phyloP scores from a whole-genome alignment of 1,140 invertebrate species.

The Drosophila guanche region DNA sequence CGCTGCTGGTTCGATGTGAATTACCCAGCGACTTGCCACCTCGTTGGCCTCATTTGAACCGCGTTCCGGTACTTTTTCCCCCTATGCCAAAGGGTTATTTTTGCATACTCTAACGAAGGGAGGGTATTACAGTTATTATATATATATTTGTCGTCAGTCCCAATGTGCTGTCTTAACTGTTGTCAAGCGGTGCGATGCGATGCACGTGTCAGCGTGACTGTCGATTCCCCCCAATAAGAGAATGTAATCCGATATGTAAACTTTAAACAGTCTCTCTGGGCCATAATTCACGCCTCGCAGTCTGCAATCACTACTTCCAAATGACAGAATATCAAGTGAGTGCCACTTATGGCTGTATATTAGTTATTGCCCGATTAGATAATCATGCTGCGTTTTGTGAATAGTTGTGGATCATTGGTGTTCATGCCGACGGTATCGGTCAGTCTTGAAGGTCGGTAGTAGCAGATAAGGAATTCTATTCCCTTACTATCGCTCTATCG shows the following conservation, averaged over 20 bases:
- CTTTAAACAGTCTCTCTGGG: slow-evolving; percentile 24
- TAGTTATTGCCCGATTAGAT: slow-evolving; percentile 3
- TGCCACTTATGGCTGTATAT: slow-evolving; percentile 27
- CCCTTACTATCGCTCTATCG: slow-evolving; percentile 9
- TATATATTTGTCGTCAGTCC: background rate
- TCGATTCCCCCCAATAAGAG: background rate
- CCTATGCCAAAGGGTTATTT: slow-evolving; percentile 35
- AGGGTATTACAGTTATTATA: too few relatives aligned
- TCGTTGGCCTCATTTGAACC: slow-evolving; percentile 28
- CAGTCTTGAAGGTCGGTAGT: slow-evolving; percentile 34
- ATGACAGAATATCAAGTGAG: background rate
- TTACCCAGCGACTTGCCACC: slow-evolving; percentile 21
- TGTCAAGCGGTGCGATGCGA: background rate
- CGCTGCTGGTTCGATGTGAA: slow-evolving; percentile 21
- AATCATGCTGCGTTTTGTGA: slow-evolving; percentile 15
- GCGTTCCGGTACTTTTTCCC: slow-evolving; percentile 38
- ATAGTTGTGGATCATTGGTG: background rate
- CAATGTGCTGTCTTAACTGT: background rate
- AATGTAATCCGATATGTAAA: slow-evolving; percentile 24
- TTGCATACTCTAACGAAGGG: background rate
- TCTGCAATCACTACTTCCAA: slow-evolving; percentile 42
- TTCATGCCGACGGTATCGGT: slow-evolving; percentile 21
- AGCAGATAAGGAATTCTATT: slow-evolving; percentile 27
- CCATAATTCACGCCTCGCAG: slow-evolving; percentile 32
- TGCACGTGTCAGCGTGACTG: slow-evolving; percentile 34